Conservation (phyloP, 2,888 invertebrate genomes). For the Trissolcus brochymenae region DNA sequence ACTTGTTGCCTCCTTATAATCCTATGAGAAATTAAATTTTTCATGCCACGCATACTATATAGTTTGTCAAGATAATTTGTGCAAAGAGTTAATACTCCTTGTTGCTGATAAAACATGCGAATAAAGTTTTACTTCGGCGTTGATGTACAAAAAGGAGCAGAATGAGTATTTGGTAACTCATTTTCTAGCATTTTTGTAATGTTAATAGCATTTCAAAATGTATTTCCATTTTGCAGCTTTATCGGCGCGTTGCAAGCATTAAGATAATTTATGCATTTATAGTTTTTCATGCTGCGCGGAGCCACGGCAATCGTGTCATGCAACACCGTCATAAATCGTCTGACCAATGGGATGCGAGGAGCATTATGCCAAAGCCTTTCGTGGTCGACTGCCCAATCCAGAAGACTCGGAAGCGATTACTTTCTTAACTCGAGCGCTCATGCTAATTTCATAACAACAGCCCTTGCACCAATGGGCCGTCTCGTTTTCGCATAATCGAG, state of each 20-base stretch:
- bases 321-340: slow-evolving; percentile 63
- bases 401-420: slow-evolving; percentile 71
- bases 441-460: slow-evolving; percentile 76
- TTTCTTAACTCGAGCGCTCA: slow-evolving; percentile 71
- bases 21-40: neutral
- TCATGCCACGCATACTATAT: neutral
- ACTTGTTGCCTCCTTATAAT: slow-evolving; percentile 5
- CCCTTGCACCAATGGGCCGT: slow-evolving; percentile 73
- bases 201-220: slow-evolving; percentile 28
- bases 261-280: slow-evolving; percentile 54
- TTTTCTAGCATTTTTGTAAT: slow-evolving; percentile 33
- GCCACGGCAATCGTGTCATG: slow-evolving; percentile 57
- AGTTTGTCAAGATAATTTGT: slow-evolving; percentile 20
- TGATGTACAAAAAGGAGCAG: slow-evolving; percentile 25
- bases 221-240: slow-evolving; percentile 48
- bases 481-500: slow-evolving; percentile 45
- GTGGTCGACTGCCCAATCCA: slow-evolving; percentile 69
- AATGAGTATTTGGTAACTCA: slow-evolving; percentile 39
- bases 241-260: slow-evolving; percentile 44
- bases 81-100: slow-evolving; percentile 19
- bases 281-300: slow-evolving; percentile 50
- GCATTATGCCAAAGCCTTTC: slow-evolving; percentile 62
- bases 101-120: slow-evolving; percentile 30
- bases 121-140: slow-evolving; percentile 16
- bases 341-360: slow-evolving; percentile 68